Evolutionary conservation across 92 coral and sea anemone species (phyloP), one percentile per base, ranked within the genome.

Genomic region (Bergia puertoricense): DNA sequence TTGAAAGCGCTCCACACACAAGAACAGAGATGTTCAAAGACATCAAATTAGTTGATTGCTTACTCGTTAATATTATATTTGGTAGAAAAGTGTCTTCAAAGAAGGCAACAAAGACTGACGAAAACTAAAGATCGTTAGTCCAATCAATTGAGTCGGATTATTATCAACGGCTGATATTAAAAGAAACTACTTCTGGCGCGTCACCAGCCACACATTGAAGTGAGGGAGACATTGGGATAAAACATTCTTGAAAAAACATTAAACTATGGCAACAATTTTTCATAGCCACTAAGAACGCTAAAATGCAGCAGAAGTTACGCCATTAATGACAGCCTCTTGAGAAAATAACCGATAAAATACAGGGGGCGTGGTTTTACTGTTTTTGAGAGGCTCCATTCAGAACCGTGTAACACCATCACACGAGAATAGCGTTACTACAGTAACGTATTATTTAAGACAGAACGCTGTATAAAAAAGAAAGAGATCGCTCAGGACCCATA

Each of bases 21-120:
- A 80, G 73, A 44, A 43, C 81, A 77, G 81, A 77, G 40, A 46
- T 23, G 6, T 56, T 77, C 6, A 8, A 79, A 79, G 65, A 79
- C 9, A 13, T 23, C 39, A 42, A 14, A 20, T 18, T 80, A 73
- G 20, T 37, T 37, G 44, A 57, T 38, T 80, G 45, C 45, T 43
- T 37, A 23, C 41, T 80, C 20, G 23, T 80, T 80, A 80, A 46
- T 80, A 11, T 80, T 10, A 5, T 57, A 37, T 57, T 56, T 80
- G 13, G 0, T 23, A 56, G 18, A 16, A 2, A 16, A 57, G 8
- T 38, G 6, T 38, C 36, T 15, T 16, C 20, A 44, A 14, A 16
- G 18, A 16, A 37, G n/a, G 68, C 20, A 54, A 72, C 18, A 10
- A 2, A 80, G 71, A 38, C 69, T 5, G 11, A 2, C 13, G 30